Base-by-base conservation (phyloP, 2,113 vertebrate species). In the Echinops telfairi region DNA sequence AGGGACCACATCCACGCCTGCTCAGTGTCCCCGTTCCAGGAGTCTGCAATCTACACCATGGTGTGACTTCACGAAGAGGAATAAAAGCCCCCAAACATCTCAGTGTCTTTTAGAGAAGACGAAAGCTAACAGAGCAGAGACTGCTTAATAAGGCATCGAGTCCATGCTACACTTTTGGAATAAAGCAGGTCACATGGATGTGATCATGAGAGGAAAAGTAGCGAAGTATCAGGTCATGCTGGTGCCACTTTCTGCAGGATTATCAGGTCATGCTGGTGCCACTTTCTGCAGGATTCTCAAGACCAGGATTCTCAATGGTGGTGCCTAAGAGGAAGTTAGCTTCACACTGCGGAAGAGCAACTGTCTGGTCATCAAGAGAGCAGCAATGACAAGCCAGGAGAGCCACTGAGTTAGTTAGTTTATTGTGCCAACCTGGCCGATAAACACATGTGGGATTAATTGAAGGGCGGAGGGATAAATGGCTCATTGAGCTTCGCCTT, bases 21-120 rank as follows among this genome's bases (percentile, higher is more conserved):
- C 94, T 99, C 99, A 36, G 95, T 99, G 84, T 99, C 98, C 71
- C 99, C 99, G 97, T 99, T 99, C 97, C 98, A 99, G 85, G 99
- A 97, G 98, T 96, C 17, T 98, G 99, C 92, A 98, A 97, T 11
- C 98, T 99, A 38, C 99, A 99, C 4, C 98, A 99, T 98, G 99
- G 99, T 97, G 97, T 64, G 8, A 88, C 94, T 62, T 90, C 89
- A 62, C 40, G 22, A 43, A 77, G 4, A 77, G 25, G 14, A 40
- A 38, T 4, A 3, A 77, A 16, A 12, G 4, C 38, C 38, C 12
- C 38, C 7, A 77, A 77, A 43, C 38, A 77, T 43, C 36, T 77
- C 22, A 43, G 38, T 27, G 38, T 10, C 11, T 77, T 77, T 77
- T 43, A 23, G 36, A 12, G 43, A 77, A 43, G 40, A 77, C 38